Conservation (phyloP, 1,140 invertebrate species). For the Eriocheir sinensis region DNA sequence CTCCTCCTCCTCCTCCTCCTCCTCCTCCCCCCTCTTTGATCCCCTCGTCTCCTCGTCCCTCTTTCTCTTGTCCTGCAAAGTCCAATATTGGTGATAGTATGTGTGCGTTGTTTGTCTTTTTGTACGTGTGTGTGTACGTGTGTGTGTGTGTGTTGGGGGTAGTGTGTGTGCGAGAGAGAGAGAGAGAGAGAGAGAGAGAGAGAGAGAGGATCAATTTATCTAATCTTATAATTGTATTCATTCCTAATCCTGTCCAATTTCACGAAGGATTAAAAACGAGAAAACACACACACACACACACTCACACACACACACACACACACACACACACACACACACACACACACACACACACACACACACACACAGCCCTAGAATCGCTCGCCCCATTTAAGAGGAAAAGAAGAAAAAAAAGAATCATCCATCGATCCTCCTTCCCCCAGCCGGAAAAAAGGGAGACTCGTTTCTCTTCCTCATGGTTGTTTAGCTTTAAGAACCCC, state of each 20-base stretch:
- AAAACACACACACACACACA: too few relatives aligned
- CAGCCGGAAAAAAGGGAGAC: not conserved
- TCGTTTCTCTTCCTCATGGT: not conserved
- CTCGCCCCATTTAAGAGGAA: not conserved
- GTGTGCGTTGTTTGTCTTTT: not conserved
- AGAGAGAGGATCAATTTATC: too few relatives aligned
- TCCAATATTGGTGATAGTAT: constrained; percentile 8
- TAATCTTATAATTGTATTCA: too few relatives aligned
- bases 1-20: too few relatives aligned
- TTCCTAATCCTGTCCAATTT: not conserved
- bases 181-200: too few relatives aligned
- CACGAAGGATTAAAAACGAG: too few relatives aligned
- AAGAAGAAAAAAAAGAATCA: not conserved
- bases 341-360: too few relatives aligned
- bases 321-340: too few relatives aligned
- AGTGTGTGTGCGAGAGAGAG: not conserved
- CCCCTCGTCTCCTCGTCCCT: not conserved
- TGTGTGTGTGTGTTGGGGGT: constrained; percentile 4
- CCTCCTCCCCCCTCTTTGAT: too few relatives aligned
- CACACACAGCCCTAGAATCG: not conserved
- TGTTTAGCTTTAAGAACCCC: not conserved
- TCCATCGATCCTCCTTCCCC: not conserved
- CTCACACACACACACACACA: too few relatives aligned
- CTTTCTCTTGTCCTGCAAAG: not conserved
- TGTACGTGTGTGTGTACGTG: not conserved